Base-by-base conservation (phyloP, 2,797 vertebrate species). In the Crax fasciolata region DNA sequence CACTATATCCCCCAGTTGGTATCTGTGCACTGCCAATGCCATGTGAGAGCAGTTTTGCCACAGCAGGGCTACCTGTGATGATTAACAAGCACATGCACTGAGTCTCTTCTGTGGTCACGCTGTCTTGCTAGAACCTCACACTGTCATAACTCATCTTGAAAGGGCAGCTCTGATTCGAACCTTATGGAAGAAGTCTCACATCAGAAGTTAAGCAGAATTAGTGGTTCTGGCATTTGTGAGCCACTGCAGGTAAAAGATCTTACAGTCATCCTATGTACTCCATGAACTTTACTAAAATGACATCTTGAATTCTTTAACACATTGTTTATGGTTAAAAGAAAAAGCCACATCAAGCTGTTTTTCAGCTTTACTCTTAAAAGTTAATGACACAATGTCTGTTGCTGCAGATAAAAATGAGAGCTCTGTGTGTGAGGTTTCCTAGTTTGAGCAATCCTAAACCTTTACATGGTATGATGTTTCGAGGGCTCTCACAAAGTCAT, bases 31-130 rank as follows among this genome's bases (percentile, higher is more conserved):
- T 27, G 71, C 57, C 43, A 77, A 63, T 65, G 74, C 74, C 86
- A 89, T 32, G 39, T 80, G 86, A 89, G 89, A 96, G 61, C 17
- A 65, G 49, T 89, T 92, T 79, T 85, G 49, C 59, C 90, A 63
- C 92, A 95, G 93, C 79, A 88, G 91, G 90, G 55, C 27, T 82
- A 96, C 83, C 90, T 95, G 88, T 27, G 51, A 18, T 70, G 90
- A 82, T 82, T 73, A 96, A 96, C 43, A 51, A 88, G 61, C 20
- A 6, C 52, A 79, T 30, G 83, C 39, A 76, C 35, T 7, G 23
- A 87, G 58, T 41, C 35, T 75, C 57, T 57, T 52, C 52, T 49
- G 81, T 1, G 13, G 81, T 89, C 61, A 46, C 6, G 32, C 30
- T n/a, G 51, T 30, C 74, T 88, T 82, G 80, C 51, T 91, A 92